Base-by-base conservation (phyloP, 2,888 invertebrate genomes). In the Rhagonycha lutea region DNA sequence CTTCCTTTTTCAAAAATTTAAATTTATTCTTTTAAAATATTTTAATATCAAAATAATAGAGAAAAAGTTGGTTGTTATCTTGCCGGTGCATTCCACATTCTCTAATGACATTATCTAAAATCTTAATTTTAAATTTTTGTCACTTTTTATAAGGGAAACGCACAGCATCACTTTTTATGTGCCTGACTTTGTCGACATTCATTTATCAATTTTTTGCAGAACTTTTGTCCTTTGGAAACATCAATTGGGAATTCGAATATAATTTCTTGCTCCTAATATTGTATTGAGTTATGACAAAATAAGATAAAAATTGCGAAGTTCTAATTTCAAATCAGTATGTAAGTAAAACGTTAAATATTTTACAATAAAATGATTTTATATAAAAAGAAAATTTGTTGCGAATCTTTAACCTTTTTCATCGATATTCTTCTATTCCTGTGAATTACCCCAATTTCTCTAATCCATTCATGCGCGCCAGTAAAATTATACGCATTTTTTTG, bases 171-270 rank as follows among this genome's bases (percentile, higher is more conserved):
- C 23, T 65, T 65, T 65, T 65, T 65, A 65, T 65, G 12, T 26
- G 63, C 24, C 63, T 65, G 63, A 65, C 23, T 65, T 65, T 65
- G 63, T 65, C 63, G 24, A 65, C 24, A 65, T 65, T 65, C 63
- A 65, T 65, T 65, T 65, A 65, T 65, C 63, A 65, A 65, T 24
- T 65, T 65, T 65, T 65, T 65, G 23, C 26, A 24, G 2, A 47
- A 47, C 63, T 65, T 14, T n/a, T 26, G 63, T 65, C n/a, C 26
- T 12, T 65, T 65, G n/a, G 7, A 23, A 65, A 65, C 63, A 65
- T 65, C 63, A 65, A 65, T 65, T 65, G 63, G 63, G 63, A 24
- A 65, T 8, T 65, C 24, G n/a, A 65, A 65, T 65, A 24, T 24
- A 65, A 65, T 47, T 47, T 47, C 47, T 47, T 47, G 47, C 47